Percentiles rank a stretch among this genome's conserved stretches.
Evolutionary conservation across 1,140 invertebrate genomes (phyloP).

Genomic region (Diachasmimorpha longicaudata): DNA sequence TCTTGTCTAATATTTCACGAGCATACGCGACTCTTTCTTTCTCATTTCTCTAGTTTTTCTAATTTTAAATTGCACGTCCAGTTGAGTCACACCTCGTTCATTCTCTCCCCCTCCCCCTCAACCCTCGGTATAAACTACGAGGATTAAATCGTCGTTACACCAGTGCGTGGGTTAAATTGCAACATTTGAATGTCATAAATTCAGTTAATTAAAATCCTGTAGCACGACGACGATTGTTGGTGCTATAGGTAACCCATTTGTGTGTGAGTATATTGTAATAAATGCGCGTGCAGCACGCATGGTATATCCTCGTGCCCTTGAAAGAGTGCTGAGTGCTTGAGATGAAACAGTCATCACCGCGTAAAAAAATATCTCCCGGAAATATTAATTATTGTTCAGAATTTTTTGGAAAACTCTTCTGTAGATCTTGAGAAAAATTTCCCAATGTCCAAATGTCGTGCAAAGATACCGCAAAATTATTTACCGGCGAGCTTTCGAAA

Average conservation of each 20-base stretch:
- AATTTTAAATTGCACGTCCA: constrained; percentile 3
- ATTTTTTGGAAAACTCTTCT: too few species aligned
- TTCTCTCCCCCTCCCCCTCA: background rate
- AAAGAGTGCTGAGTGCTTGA: background rate
- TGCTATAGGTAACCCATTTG: background rate
- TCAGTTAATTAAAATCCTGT: constrained; percentile 42
- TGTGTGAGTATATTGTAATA: constrained; percentile 33
- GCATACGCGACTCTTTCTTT: background rate
- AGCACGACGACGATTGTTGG: constrained; percentile 16
- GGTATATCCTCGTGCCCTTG: background rate
- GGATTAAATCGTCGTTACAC: constrained; percentile 11
- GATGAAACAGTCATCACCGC: background rate
- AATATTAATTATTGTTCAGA: too few species aligned
- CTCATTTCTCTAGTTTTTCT: background rate
- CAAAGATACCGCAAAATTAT: too few species aligned
- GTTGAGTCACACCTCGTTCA: constrained; percentile 19
- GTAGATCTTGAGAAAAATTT: too few species aligned
- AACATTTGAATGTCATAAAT: constrained; percentile 36
- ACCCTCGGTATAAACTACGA: background rate
- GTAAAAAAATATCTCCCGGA: too few species aligned
- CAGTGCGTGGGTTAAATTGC: constrained; percentile 12
- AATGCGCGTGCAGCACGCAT: constrained; percentile 45
- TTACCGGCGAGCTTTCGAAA: too few species aligned
- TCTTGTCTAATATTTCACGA: constrained; percentile 9
- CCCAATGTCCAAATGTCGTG: too few species aligned